These are phyloP conservation scores for Vanessa atalanta DNA, from an alignment of 1,140 invertebrate species.

Conservation along the genomic window DNA sequence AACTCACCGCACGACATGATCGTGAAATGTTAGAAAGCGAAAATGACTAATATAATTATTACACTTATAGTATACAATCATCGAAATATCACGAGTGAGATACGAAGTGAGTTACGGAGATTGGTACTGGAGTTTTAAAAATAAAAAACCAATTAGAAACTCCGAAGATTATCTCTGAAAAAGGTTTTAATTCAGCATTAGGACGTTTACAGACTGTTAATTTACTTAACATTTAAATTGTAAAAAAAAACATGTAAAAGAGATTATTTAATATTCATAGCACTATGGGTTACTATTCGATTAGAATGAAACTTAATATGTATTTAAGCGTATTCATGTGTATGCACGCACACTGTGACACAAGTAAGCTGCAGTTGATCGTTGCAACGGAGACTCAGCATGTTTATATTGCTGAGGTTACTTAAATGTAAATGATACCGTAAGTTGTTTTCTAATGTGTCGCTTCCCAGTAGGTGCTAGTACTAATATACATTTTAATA, in stretches of 20 bases:
- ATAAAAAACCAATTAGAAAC: no score
- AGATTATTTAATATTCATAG: background rate
- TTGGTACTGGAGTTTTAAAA: no score
- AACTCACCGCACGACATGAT: no score
- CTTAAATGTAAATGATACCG: slow-evolving; percentile 37
- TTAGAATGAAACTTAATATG: slow-evolving; percentile 37
- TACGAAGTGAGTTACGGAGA: no score
- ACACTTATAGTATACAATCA: no score
- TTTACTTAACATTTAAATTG: background rate
- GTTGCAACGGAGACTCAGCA: slow-evolving; percentile 4
- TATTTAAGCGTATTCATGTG: background rate
- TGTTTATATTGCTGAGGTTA: slow-evolving; percentile 54
- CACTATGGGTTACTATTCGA: slow-evolving; percentile 9
- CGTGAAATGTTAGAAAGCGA: no score
- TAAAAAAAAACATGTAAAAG: slow-evolving; percentile 6
- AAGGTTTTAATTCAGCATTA: no score
- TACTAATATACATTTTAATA: slow-evolving; percentile 46
- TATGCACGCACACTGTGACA: background rate
- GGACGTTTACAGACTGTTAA: no score
- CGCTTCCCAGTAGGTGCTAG: slow-evolving; percentile 12
- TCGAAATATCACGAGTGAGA: no score
- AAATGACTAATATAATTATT: no score
- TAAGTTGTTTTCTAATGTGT: slow-evolving; percentile 36
- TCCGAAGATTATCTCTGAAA: no score
- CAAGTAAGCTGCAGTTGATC: background rate